These are phyloP conservation scores for Microcebus ravelobensis DNA, from an alignment of 2,113 vertebrate genomes.

Conservation along the genomic window DNA sequence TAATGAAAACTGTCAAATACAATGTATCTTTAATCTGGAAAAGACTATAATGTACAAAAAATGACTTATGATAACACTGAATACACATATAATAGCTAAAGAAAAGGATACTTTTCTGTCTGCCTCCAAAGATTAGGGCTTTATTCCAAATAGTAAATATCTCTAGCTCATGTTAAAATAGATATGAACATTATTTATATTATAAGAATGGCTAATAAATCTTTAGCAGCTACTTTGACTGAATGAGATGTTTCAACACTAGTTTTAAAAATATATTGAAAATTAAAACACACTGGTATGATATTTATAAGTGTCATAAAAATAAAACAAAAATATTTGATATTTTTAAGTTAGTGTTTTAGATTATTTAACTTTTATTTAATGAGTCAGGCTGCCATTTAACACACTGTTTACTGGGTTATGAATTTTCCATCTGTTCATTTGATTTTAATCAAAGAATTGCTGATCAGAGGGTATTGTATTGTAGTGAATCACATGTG, in stretches of 20 bases:
- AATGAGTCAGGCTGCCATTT: neutral
- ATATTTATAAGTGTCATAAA: neutral
- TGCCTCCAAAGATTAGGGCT: neutral
- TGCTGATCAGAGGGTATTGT: neutral
- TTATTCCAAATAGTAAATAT: conserved; percentile 28
- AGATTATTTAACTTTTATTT: neutral
- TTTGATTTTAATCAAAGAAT: neutral
- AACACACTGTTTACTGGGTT: neutral
- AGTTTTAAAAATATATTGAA: neutral
- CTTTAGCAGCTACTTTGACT: conserved; percentile 26
- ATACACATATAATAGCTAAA: conserved; percentile 37
- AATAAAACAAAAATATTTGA: conserved; percentile 1
- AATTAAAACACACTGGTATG: neutral
- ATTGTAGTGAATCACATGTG: neutral
- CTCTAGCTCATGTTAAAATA: neutral
- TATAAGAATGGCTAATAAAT: neutral
- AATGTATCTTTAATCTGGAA: conserved; percentile 38
- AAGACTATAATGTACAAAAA: conserved; percentile 30
- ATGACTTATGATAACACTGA: neutral
- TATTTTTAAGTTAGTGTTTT: conserved; percentile 36
- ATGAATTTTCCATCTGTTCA: neutral
- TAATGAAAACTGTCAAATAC: conserved; percentile 52
- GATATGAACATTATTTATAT: neutral
- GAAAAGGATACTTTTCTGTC: neutral
- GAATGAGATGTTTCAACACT: neutral